phyloP scores from a whole-genome alignment of 2,113 vertebrate genomes.

The Tringa solitaria region DNA sequence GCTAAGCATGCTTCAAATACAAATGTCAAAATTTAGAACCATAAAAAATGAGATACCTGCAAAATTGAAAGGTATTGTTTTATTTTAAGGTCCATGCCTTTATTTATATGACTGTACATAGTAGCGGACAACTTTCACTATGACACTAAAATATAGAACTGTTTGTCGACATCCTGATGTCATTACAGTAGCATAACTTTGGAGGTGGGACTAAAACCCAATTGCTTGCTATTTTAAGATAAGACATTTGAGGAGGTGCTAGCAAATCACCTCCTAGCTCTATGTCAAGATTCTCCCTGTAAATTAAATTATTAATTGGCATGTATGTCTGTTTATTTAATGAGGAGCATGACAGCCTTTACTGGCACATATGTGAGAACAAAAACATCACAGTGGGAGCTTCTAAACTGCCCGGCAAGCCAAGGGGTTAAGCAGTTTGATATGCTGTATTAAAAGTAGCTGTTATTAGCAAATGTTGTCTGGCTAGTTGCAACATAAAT shows the following conservation, averaged over 20 bases:
- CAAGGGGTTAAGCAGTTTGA: slow-evolving; percentile 64
- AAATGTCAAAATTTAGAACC: neutral
- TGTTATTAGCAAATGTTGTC: slow-evolving; percentile 66
- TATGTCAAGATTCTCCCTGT: slow-evolving; percentile 67
- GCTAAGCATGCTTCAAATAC: neutral
- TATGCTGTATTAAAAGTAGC: slow-evolving; percentile 62
- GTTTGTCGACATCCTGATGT: neutral
- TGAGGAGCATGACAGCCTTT: slow-evolving; percentile 73
- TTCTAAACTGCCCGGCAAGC: slow-evolving; percentile 66
- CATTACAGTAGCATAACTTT: slow-evolving; percentile 15
- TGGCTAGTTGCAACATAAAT: slow-evolving; percentile 60
- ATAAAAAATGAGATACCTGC: neutral
- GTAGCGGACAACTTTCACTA: neutral
- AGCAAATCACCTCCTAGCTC: slow-evolving; percentile 61
- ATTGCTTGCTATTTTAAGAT: slow-evolving; percentile 40
- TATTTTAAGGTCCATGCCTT: neutral
- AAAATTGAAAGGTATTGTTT: neutral
- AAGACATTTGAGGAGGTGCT: slow-evolving; percentile 38
- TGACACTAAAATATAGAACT: neutral
- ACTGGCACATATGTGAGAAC: slow-evolving; percentile 70
- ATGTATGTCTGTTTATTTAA: slow-evolving; percentile 73
- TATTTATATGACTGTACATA: neutral
- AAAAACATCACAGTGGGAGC: slow-evolving; percentile 73
- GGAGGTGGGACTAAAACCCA: slow-evolving; percentile 25
- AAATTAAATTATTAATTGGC: slow-evolving; percentile 80